Base-by-base conservation (phyloP, 2,113 vertebrate genomes). In the Nesoenas mayeri region DNA sequence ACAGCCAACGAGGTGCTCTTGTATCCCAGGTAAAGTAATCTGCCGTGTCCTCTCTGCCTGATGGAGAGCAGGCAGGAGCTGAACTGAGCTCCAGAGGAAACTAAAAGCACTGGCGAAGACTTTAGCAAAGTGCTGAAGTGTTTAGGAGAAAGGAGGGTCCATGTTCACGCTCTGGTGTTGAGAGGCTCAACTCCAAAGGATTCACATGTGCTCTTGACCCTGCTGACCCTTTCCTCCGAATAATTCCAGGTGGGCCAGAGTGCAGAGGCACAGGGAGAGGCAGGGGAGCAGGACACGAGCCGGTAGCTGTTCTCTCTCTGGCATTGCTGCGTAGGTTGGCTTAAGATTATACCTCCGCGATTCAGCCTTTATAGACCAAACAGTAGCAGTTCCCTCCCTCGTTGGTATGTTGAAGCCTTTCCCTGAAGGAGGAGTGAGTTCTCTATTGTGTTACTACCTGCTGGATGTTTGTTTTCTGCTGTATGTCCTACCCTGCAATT, bases 331-430 rank as follows among this genome's bases (percentile, higher is more conserved):
- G 4, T 12, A 31, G 61, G 25, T 42, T 95, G 61, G 21, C 66
- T 92, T 84, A 79, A 72, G 29, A 0, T 82, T 65, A 56, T 65
- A 70, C 73, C 75, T 75, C 78, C 80, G 73, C 12, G 47, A 77
- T 85, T 79, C 70, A 53, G 48, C 67, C 91, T 92, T 92, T 91
- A 93, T 87, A 92, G 84, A 87, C 65, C 61, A 64, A 95, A 85
- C 80, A 79, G 91, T 54, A 93, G 89, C 89, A 79, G 77, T 92
- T 93, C 85, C 88, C 79, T 84, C 85, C 82, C 51, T 84, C 62
- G 12, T 64, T 3, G 6, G 54, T 80, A 25, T 74, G 71, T 66
- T 0, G 0, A 90, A 94, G 71, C 26, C 56, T 62, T 91, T 94
- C 85, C 48, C 53, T 53, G 32, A 48, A 79, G 94, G 94, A 95